Base-by-base conservation (phyloP, 2,888 invertebrate species). In the Latrodectus hesperus region DNA sequence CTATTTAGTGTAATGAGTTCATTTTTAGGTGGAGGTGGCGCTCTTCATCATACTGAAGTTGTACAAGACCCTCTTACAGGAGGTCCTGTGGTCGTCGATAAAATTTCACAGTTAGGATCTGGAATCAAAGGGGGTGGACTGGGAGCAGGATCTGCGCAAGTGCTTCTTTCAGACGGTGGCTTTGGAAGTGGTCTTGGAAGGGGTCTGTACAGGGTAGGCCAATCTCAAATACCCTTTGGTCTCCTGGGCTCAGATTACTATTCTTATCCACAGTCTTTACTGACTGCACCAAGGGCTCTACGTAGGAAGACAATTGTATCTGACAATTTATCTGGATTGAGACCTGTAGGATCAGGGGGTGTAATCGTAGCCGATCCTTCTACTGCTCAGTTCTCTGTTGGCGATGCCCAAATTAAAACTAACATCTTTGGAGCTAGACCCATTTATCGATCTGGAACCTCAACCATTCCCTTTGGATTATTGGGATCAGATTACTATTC, bases 401-500 rank as follows among this genome's bases (percentile, higher is more conserved):
- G 77, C 1, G 86, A 86, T 49, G 65, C 86, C 17, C 86, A 86
- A 55, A 72, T 86, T 9, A 86, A 76, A 55, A 84, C 84, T 2
- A 64, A 26, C 9, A 53, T 16, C 10, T 86, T 77, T 60, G 86
- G 86, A 10, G 65, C 38, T 22, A 83, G 83, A 38, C 64, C 70
- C 17, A 10, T 86, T 9, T 86, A 86, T 67, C 72, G 86, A 26
- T 53, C 77, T 0, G 86, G 86, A 73, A 16, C 71, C 9, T 86
- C 86, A 9, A 10, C 86, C 1, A 77, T 86, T 14, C 86, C 86
- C 11, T 86, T 38, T 60, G 86, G 86, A 16, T 49, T 86, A 49
- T 72, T 72, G 71, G 86, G 86, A 71, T 55, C 71, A 55, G 86
- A 86, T 76, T 86, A 86, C n/a, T 81, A 86, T 49, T 86, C 86